Percentiles rank a stretch among this genome's conserved stretches.
phyloP scores from a whole-genome alignment of 2,113 vertebrate genomes.

The Lepisosteus osseus region DNA sequence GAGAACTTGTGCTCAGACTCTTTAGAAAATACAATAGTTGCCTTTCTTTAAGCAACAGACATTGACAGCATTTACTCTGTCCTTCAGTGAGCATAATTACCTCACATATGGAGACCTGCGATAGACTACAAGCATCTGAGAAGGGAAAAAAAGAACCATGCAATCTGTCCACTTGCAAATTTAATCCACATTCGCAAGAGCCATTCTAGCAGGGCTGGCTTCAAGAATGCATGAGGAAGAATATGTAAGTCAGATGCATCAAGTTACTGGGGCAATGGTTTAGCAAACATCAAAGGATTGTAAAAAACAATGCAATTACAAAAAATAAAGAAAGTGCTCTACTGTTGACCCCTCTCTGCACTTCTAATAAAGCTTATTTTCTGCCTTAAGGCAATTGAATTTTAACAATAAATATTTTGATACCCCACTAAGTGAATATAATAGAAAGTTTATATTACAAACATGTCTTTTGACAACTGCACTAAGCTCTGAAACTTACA shows the following conservation, averaged over 20 bases:
- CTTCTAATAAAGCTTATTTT: constrained; percentile 50
- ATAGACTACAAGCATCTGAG: constrained; percentile 72
- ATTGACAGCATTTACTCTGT: constrained; percentile 82
- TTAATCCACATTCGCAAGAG: constrained; percentile 77
- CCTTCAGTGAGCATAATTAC: constrained; percentile 82
- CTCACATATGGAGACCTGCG: constrained; percentile 81
- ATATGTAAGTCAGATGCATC: constrained; percentile 74
- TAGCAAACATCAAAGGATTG: constrained; percentile 72
- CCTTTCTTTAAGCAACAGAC: constrained; percentile 71
- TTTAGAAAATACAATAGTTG: constrained; percentile 75
- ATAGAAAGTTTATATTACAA: too few relatives aligned
- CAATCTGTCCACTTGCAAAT: constrained; percentile 77
- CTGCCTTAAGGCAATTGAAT: constrained; percentile 54
- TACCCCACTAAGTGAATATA: not conserved
- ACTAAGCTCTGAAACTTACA: not conserved
- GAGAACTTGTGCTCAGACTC: constrained; percentile 67
- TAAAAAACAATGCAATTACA: constrained; percentile 69
- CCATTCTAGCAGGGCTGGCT: constrained; percentile 72
- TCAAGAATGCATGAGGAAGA: constrained; percentile 61
- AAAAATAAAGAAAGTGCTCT: constrained; percentile 60
- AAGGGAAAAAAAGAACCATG: constrained; percentile 57
- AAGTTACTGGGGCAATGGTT: constrained; percentile 64
- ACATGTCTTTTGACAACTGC: too few relatives aligned
- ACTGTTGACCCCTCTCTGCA: constrained; percentile 60
- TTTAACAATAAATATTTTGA: constrained; percentile 40